phyloP scores from a whole-genome alignment of 2,797 vertebrate genomes.

The Arctocebus calabarensis region DNA sequence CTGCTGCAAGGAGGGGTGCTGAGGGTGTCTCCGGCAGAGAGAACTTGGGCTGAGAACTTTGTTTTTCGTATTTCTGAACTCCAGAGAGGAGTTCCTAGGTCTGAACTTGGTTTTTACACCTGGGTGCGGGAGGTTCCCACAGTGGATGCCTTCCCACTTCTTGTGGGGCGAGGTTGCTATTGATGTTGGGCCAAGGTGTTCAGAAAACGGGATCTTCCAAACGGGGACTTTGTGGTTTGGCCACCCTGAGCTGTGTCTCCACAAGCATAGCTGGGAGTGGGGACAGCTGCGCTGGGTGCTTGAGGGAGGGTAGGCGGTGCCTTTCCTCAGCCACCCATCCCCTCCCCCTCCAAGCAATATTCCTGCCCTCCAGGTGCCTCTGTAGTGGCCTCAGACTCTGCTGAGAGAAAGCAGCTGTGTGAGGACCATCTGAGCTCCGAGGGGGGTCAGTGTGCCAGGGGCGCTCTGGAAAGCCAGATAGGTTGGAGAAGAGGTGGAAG shows the following conservation, averaged over 20 bases:
- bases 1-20: neutral
- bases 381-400: neutral
- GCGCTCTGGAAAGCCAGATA: neutral
- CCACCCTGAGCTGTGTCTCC: neutral
- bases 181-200: constrained; percentile 53
- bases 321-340: neutral
- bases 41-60: constrained; percentile 36
- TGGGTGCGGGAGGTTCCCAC: neutral
- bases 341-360: neutral
- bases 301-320: neutral
- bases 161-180: neutral
- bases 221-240: constrained; percentile 45
- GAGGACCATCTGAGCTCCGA: neutral
- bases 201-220: constrained; percentile 65
- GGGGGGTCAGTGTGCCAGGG: neutral
- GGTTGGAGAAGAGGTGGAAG: neutral
- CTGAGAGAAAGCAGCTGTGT: neutral
- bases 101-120: neutral
- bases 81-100: neutral
- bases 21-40: neutral
- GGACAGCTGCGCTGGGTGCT: neutral
- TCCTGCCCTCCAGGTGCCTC: neutral
- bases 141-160: neutral
- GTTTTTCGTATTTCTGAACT: constrained; percentile 67
- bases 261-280: neutral